Conservation (phyloP, 2,113 vertebrate species). For the Scolopax mira region DNA sequence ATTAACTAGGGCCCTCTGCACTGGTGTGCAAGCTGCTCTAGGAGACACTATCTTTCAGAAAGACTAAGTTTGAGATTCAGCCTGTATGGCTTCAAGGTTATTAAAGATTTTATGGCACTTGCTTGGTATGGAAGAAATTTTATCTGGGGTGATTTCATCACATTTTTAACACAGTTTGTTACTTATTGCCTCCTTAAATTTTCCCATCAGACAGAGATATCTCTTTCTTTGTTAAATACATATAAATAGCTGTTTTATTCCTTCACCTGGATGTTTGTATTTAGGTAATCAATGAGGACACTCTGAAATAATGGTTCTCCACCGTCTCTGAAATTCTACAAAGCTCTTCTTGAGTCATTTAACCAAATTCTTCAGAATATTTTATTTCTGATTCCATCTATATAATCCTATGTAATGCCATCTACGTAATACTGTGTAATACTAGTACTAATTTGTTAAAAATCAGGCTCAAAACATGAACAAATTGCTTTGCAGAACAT, state of each 20-base stretch:
- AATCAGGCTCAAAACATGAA: background rate
- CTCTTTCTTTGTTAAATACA: background rate
- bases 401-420: too few species aligned
- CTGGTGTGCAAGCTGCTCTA: background rate
- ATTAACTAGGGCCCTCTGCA: background rate
- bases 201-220: background rate
- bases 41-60: background rate
- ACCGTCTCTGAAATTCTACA: background rate
- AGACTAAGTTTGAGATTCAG: background rate
- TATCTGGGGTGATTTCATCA: background rate
- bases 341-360: background rate
- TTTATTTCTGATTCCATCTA: background rate
- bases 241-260: background rate
- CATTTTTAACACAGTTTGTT: background rate
- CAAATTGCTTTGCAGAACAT: background rate
- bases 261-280: background rate
- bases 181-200: background rate
- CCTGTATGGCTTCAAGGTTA: background rate
- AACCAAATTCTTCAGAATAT: background rate
- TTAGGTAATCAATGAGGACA: background rate
- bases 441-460: background rate
- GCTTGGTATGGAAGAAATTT: background rate
- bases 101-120: background rate
- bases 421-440: background rate
- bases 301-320: background rate